Evolutionary conservation across 2,113 vertebrate species (phyloP), one percentile per base, ranked within the genome.

Genomic region (Emydura subglobosa): DNA sequence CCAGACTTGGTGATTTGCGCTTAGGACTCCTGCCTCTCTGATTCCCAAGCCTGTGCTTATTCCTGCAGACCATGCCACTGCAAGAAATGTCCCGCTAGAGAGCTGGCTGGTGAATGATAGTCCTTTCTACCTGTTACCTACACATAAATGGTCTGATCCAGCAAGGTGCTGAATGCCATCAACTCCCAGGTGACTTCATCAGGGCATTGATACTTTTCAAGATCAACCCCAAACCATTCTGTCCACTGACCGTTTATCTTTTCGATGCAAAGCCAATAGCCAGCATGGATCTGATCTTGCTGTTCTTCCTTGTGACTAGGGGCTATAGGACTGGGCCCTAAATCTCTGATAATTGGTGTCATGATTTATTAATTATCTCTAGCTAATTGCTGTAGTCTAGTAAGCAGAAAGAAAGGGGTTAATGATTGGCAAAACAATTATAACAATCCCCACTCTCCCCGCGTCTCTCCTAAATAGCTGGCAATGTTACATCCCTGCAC

Each of bases 181-280:
- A 17, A 9, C n/a, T 79, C 42, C 68, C 79, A 39, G 7, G 24
- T 7, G 19, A 3, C 0, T 5, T 13, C n/a, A 4, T 31, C 0
- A 9, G 51, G 54, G 51, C 83, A 13, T 31, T 19, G 24, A 29
- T 79, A 22, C 3, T 44, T 21, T 16, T 68, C 44, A 47, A 44
- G 10, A 17, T 49, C 7, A 74, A 10, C 39, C 24, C 49, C 2
- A 3, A 0, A 0, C 53, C 2, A 0, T 1, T 14, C 47, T 57
- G 25, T 27, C 51, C 44, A 21, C 2, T 34, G 6, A 1, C 34
- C 6, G 12, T 61, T 14, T 61, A 14, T 61, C 59, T 31, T 5
- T 0, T 1, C 25, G 1, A 22, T 2, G 16, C 17, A 51, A 92
- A 86, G 79, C 11, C 31, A 19, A 47, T 3, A 11, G 11, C 3